phyloP scores from a whole-genome alignment of 1,140 invertebrate species.

The Grapholita molesta region DNA sequence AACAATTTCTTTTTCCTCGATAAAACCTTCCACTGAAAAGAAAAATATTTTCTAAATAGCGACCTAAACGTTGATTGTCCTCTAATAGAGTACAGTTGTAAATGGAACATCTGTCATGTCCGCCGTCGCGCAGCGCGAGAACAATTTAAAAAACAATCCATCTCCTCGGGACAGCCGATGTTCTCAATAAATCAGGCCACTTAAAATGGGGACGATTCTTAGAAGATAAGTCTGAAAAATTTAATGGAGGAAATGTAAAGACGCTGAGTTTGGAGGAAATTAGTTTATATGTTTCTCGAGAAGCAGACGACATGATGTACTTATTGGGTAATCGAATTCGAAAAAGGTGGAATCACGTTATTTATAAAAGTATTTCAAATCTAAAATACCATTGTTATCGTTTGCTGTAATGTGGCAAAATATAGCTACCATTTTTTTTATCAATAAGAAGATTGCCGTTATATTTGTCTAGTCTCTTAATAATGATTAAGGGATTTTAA shows the following conservation, averaged over 20 bases:
- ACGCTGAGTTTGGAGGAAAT: not conserved
- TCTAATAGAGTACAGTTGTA: slow-evolving; percentile 16
- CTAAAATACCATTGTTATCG: too few relatives aligned
- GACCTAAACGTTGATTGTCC: slow-evolving; percentile 16
- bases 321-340: not conserved
- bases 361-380: too few relatives aligned
- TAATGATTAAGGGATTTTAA: too few relatives aligned
- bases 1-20: not conserved
- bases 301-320: not conserved
- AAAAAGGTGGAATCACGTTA: too few relatives aligned
- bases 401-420: too few relatives aligned
- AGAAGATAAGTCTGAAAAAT: not conserved
- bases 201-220: slow-evolving; percentile 10
- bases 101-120: slow-evolving; percentile 17
- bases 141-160: slow-evolving; percentile 16
- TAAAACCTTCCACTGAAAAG: not conserved
- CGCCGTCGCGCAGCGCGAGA: not conserved
- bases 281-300: not conserved
- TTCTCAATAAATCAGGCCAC: slow-evolving; percentile 4
- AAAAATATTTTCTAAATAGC: slow-evolving; percentile 9
- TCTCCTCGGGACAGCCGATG: slow-evolving; percentile 3
- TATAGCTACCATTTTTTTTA: too few relatives aligned
- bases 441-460: too few relatives aligned
- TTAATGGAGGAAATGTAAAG: not conserved
- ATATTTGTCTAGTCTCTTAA: too few relatives aligned